Evolutionary conservation across 1,140 invertebrate species (phyloP).

Genomic region (Akabosia matsudoensis): DNA sequence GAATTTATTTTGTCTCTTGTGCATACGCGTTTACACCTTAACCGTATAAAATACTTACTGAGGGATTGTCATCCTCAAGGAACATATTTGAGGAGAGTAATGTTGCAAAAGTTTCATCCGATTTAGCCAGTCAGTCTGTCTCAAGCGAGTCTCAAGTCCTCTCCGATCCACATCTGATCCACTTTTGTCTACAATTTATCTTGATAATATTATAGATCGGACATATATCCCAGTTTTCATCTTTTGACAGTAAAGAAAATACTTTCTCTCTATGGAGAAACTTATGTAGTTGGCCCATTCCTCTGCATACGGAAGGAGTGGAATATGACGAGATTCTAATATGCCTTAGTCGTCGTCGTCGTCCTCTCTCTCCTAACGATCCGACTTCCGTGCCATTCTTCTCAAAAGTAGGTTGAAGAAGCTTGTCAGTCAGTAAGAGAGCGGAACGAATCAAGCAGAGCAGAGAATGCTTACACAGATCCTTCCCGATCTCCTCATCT

Average conservation of each 20-base stretch:
- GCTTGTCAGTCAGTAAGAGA: constrained; percentile 5
- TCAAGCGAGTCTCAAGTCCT: background rate
- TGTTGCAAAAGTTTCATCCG: background rate
- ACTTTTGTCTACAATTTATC: constrained; percentile 9
- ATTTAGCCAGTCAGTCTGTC: background rate
- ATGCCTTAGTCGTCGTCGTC: background rate
- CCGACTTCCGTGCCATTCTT: constrained; percentile 11
- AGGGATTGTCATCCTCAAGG: too few species aligned
- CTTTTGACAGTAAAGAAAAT: background rate
- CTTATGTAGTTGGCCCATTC: too few species aligned
- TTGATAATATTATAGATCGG: background rate
- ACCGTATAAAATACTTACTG: too few species aligned
- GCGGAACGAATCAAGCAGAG: constrained; percentile 9
- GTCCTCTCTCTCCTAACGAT: background rate
- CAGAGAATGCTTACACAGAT: background rate
- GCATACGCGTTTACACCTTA: too few species aligned
- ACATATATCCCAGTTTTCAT: background rate
- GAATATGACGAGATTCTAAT: background rate
- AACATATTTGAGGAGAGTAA: too few species aligned
- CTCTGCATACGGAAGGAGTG: too few species aligned
- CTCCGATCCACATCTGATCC: constrained; percentile 3
- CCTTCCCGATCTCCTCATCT: background rate
- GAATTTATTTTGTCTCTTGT: too few species aligned
- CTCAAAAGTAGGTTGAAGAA: constrained; percentile 4
- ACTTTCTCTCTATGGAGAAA: background rate